A percentile compares a stretch with the other conserved stretches of the same genome.
These are phyloP conservation scores for Apeltes quadracus DNA, from an alignment of 2,113 vertebrate genomes.

Conservation along the genomic window DNA sequence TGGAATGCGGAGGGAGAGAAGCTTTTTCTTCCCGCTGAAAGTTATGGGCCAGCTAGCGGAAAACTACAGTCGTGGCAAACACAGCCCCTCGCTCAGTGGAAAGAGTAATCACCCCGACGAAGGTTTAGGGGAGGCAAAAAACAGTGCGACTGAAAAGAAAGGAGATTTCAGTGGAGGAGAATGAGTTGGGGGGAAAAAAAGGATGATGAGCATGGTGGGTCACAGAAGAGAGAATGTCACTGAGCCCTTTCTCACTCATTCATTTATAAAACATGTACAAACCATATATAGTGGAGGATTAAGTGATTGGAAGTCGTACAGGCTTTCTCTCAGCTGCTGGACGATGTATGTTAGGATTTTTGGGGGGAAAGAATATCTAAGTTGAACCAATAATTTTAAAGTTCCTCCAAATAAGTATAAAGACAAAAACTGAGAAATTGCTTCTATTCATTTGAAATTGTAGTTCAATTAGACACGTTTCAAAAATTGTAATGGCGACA, in stretches of 20 bases:
- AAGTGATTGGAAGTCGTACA: constrained; percentile 9
- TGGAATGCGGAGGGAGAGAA: constrained; percentile 67
- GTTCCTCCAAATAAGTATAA: neutral
- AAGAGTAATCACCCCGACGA: constrained; percentile 72
- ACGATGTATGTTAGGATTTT: neutral
- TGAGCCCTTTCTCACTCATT: constrained; percentile 22
- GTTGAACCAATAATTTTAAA: neutral
- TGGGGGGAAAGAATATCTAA: neutral
- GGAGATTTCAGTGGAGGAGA: constrained; percentile 23
- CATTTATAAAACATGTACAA: constrained; percentile 37
- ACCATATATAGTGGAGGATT: constrained; percentile 17
- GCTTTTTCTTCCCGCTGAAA: constrained; percentile 73
- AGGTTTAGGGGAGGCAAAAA: constrained; percentile 28
- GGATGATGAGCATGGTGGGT: neutral
- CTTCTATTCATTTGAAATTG: neutral
- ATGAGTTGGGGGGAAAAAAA: constrained; percentile 3
- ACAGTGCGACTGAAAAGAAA: constrained; percentile 31
- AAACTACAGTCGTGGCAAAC: constrained; percentile 70
- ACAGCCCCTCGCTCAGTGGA: constrained; percentile 50
- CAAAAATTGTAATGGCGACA: neutral
- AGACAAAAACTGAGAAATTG: neutral
- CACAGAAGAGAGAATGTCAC: constrained; percentile 16
- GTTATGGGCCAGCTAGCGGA: constrained; percentile 61
- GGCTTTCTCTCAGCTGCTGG: neutral
- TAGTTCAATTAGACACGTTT: neutral